Base-by-base conservation (phyloP, 1,140 invertebrate genomes). In the Heliconius hermathena region DNA sequence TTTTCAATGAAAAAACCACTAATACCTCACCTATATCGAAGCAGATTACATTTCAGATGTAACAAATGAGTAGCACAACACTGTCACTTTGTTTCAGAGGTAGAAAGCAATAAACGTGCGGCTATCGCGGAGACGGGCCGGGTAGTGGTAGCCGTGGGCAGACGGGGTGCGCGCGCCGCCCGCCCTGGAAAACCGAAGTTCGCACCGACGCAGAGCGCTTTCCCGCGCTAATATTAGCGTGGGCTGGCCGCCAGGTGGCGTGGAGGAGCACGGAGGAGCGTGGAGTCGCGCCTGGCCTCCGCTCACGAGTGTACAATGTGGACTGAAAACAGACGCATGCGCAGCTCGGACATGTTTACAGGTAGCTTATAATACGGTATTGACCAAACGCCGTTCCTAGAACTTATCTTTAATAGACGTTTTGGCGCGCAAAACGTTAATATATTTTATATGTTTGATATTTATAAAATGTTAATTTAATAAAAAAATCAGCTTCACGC, bases 111-210 rank as follows among this genome's bases (percentile, higher is more conserved):
- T 2, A 57, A 73, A 81, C 88, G 88, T 88, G 85, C 79, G 70
- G 81, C 81, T 81, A 70, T 83, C 72, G 74, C 76, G 81, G 81
- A 80, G 82, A 83, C 82, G 79, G 77, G 73, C 81, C 77, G 84
- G 81, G 82, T 85, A 87, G 85, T 88, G 86, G 36, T 11, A 80
- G 78, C 81, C 82, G 84, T 70, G 77, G 73, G 72, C 73, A 74
- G 49, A 83, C 79, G 80, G 87, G 88, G 84, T 82, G 76, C 91
- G 90, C 89, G 90, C 91, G 90, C 91, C 91, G 91, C 90, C 90
- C 91, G 90, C 89, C 90, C 89, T 89, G 89, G 86, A 87, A 88
- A 89, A 84, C 86, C 85, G 85, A 83, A 82, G 72, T 81, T 73
- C 74, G 83, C 78, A 72, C 76, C 76, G 74, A 74, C 81, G 36